phyloP scores from a whole-genome alignment of 2,888 invertebrate species.

The Ectemnius lituratus region DNA sequence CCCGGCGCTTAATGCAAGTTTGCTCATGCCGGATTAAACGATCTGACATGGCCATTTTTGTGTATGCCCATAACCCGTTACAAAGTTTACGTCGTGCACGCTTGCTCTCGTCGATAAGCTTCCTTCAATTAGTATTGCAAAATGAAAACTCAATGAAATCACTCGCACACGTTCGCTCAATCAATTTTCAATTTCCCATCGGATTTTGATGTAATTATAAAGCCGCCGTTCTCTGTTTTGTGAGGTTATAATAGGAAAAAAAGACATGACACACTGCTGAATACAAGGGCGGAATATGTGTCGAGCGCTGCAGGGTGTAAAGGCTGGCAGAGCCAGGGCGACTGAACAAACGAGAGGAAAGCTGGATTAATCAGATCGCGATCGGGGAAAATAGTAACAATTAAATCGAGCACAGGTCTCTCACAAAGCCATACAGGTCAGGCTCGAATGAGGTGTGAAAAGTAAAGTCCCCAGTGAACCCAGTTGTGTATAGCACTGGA shows the following conservation, averaged over 20 bases:
- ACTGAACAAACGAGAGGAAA: conserved; percentile 28
- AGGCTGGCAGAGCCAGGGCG: conserved; percentile 3
- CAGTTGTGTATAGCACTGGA: too few relatives aligned
- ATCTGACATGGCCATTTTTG: conserved; percentile 51
- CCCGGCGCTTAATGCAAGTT: conserved; percentile 58
- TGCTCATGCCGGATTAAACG: conserved; percentile 55
- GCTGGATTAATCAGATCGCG: conserved; percentile 33
- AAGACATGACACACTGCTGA: too few relatives aligned
- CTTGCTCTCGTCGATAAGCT: conserved; percentile 1
- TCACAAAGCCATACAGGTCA: too few relatives aligned
- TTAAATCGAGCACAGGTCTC: too few relatives aligned
- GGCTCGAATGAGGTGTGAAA: too few relatives aligned
- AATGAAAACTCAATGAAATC: background rate
- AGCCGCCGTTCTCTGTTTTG: too few relatives aligned
- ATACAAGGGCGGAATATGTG: background rate
- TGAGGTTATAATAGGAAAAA: too few relatives aligned
- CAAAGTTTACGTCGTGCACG: conserved; percentile 7
- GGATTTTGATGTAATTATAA: too few relatives aligned
- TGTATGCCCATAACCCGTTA: conserved; percentile 21
- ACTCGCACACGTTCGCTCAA: too few relatives aligned
- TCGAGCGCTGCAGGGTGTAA: background rate
- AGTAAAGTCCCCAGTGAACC: too few relatives aligned
- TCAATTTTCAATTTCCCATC: too few relatives aligned
- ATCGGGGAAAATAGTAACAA: too few relatives aligned
- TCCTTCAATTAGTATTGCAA: background rate